phyloP scores from a whole-genome alignment of 2,113 vertebrate genomes.

The Argyrosomus japonicus region DNA sequence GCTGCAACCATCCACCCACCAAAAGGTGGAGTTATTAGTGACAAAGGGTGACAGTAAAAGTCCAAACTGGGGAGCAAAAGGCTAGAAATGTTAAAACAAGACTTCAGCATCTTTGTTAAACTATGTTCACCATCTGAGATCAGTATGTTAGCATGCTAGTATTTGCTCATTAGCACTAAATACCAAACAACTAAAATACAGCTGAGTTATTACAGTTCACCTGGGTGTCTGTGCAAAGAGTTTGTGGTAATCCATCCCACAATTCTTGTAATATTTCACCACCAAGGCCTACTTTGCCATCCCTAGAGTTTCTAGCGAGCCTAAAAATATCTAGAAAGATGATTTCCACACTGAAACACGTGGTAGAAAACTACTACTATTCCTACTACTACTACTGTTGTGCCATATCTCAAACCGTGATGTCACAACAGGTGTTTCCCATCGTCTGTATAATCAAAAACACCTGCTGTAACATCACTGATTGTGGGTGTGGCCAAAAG shows the following conservation, averaged over 20 bases:
- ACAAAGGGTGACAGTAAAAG: background rate
- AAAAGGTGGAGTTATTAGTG: background rate
- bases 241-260: background rate
- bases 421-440: constrained; percentile 47
- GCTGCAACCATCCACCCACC: too few species aligned
- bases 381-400: constrained; percentile 18
- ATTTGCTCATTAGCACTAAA: background rate
- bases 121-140: background rate
- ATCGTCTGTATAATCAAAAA: constrained; percentile 31
- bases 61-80: background rate
- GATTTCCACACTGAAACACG: constrained; percentile 5
- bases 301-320: background rate
- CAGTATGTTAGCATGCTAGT: background rate
- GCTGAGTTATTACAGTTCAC: background rate
- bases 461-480: constrained; percentile 21
- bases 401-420: constrained; percentile 6
- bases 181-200: background rate
- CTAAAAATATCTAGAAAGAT: constrained; percentile 1
- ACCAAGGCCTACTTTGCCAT: background rate
- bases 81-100: background rate
- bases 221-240: background rate
- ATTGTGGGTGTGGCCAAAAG: background rate
- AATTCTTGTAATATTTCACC: background rate
- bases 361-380: constrained; percentile 5
- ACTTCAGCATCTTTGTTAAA: background rate